Conservation (phyloP, 1,140 invertebrate genomes). For the Ceratosolen solmsi region DNA sequence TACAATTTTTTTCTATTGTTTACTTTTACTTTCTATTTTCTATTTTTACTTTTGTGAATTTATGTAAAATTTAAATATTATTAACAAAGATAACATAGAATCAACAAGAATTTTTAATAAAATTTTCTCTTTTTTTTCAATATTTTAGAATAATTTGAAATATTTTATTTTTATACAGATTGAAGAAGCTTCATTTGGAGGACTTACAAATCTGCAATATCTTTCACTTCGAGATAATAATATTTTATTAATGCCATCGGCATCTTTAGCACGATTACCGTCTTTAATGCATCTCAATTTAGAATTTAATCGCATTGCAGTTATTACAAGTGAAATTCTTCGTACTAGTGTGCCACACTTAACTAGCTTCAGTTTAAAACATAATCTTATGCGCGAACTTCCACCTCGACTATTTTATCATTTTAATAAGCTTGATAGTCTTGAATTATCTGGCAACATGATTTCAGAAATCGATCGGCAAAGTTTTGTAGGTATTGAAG, state of each 20-base stretch:
- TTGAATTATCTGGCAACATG: conserved; percentile 87
- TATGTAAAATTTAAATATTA: too few relatives aligned
- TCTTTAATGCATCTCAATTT: conserved; percentile 83
- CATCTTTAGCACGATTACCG: conserved; percentile 82
- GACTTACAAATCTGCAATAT: conserved; percentile 83
- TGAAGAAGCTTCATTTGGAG: conserved; percentile 89
- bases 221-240: conserved; percentile 91
- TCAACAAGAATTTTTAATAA: too few relatives aligned
- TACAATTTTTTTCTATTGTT: too few relatives aligned
- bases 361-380: conserved; percentile 81
- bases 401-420: conserved; percentile 85
- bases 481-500: conserved; percentile 84
- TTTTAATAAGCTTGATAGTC: conserved; percentile 81
- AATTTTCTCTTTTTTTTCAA: too few relatives aligned
- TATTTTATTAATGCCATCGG: conserved; percentile 86
- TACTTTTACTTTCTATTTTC: too few relatives aligned
- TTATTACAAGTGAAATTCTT: conserved; percentile 85
- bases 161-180: conserved; percentile 77
- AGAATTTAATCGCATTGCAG: conserved; percentile 90
- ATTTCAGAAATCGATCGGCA: conserved; percentile 81
- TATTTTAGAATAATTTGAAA: too few relatives aligned
- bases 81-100: too few relatives aligned
- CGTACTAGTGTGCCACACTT: conserved; percentile 75
- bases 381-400: conserved; percentile 90
- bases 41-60: too few relatives aligned